phyloP scores from a whole-genome alignment of 2,888 invertebrate genomes.

The Hoplodrina ambigua region DNA sequence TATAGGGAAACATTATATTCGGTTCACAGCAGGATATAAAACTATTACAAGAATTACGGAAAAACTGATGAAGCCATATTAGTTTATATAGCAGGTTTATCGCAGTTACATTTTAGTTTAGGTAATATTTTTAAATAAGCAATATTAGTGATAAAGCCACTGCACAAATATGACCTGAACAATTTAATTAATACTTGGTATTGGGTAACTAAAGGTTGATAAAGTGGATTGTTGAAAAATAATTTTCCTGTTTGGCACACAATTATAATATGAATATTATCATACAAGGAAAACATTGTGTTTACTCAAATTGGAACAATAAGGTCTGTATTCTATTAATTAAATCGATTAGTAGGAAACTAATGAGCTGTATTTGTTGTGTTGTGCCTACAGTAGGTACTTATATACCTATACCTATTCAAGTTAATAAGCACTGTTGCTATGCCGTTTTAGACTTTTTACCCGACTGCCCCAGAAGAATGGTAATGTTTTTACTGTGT shows the following conservation, averaged over 20 bases:
- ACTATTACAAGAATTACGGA: constrained; percentile 33
- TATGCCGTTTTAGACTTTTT: background rate
- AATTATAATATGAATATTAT: constrained; percentile 11
- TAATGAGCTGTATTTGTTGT: constrained; percentile 9
- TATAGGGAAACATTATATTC: constrained; percentile 52
- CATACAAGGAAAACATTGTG: constrained; percentile 49
- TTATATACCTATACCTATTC: background rate
- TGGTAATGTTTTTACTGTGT: background rate
- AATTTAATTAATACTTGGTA: constrained; percentile 14
- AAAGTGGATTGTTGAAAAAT: constrained; percentile 3
- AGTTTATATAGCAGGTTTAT: background rate
- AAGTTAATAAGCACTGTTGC: background rate
- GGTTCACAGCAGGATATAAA: constrained; percentile 57
- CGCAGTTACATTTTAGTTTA: constrained; percentile 1
- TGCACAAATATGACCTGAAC: background rate
- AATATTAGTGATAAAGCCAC: background rate
- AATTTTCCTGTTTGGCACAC: constrained; percentile 44
- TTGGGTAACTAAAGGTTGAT: background rate
- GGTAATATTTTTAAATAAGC: background rate
- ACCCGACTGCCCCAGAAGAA: background rate
- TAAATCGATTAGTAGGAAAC: constrained; percentile 32
- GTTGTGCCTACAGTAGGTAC: background rate
- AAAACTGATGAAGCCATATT: constrained; percentile 6
- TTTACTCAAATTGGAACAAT: constrained; percentile 33
- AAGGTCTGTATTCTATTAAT: constrained; percentile 37